phyloP scores from a whole-genome alignment of 2,113 vertebrate species.

The Lophius piscatorius region DNA sequence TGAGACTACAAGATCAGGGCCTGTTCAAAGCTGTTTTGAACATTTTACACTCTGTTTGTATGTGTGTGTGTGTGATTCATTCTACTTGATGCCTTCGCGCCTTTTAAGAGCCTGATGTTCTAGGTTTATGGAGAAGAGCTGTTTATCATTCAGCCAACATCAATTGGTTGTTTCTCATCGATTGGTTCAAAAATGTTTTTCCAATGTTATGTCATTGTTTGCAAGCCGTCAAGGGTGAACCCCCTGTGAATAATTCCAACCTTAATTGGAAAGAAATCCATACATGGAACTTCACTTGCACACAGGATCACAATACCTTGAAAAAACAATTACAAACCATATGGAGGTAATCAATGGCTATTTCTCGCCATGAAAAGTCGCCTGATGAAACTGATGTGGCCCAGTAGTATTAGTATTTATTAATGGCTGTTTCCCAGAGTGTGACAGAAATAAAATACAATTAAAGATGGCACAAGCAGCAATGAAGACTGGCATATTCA shows the following conservation, averaged over 20 bases:
- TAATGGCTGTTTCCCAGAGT: constrained; percentile 41
- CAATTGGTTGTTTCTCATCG: constrained; percentile 74
- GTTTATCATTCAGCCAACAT: constrained; percentile 73
- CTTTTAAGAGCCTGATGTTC: constrained; percentile 56
- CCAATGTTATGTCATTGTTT: constrained; percentile 81
- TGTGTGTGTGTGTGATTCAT: constrained; percentile 32
- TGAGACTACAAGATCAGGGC: constrained; percentile 36
- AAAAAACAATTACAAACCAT: constrained; percentile 77
- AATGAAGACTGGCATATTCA: constrained; percentile 3
- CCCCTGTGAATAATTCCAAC: constrained; percentile 76
- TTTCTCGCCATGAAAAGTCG: constrained; percentile 68
- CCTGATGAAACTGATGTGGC: constrained; percentile 64
- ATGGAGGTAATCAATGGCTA: constrained; percentile 71
- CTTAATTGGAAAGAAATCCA: constrained; percentile 79
- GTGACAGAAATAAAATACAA: constrained; percentile 32
- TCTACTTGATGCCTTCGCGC: constrained; percentile 49
- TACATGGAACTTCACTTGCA: constrained; percentile 67
- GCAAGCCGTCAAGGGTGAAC: constrained; percentile 68
- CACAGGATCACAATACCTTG: constrained; percentile 62
- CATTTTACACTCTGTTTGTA: constrained; percentile 12
- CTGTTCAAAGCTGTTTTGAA: constrained; percentile 17
- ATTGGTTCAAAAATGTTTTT: constrained; percentile 79
- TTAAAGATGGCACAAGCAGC: constrained; percentile 15
- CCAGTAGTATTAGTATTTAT: constrained; percentile 49
- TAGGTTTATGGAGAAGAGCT: constrained; percentile 49